Percentiles rank a stretch among this genome's conserved stretches.
These are phyloP conservation scores for Pammene aurita DNA, from an alignment of 2,888 invertebrate species.

Conservation along the genomic window DNA sequence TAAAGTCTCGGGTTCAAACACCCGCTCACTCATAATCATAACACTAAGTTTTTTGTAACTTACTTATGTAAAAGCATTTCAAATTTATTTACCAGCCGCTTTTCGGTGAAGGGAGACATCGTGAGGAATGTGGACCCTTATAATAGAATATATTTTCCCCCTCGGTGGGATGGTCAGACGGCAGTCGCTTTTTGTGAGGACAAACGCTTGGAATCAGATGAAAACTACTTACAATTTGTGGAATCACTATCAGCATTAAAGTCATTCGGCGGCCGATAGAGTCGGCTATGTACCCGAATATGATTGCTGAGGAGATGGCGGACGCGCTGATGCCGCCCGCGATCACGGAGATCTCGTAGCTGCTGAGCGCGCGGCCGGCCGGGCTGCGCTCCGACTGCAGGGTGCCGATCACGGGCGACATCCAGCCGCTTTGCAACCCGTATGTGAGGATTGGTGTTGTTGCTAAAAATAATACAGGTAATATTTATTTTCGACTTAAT, in stretches of 20 bases:
- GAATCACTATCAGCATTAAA: conserved; percentile 27
- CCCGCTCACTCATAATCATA: too few species aligned
- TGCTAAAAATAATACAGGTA: conserved; percentile 11
- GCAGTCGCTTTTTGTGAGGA: too few species aligned
- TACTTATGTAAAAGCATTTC: too few species aligned
- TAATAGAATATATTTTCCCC: too few species aligned
- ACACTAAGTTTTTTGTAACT: too few species aligned
- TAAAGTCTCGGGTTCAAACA: too few species aligned
- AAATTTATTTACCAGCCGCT: too few species aligned
- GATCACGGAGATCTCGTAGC: conserved; percentile 37
- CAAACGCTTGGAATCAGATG: too few species aligned
- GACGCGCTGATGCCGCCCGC: conserved; percentile 37
- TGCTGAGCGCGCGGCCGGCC: conserved; percentile 33
- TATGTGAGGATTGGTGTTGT: conserved; percentile 35
- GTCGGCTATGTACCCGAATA: conserved; percentile 37
- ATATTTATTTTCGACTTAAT: neutral
- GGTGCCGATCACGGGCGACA: conserved; percentile 32
- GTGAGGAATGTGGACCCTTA: too few species aligned
- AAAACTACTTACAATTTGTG: conserved; percentile 41
- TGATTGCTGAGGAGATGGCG: conserved; percentile 23
- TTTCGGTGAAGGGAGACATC: too few species aligned
- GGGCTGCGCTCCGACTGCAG: conserved; percentile 38
- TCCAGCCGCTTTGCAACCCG: conserved; percentile 40
- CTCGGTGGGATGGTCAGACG: too few species aligned
- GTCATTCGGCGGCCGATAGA: conserved; percentile 30